Evolutionary conservation across 2,888 invertebrate genomes (phyloP).

Genomic region (Yponomeuta evonymella): DNA sequence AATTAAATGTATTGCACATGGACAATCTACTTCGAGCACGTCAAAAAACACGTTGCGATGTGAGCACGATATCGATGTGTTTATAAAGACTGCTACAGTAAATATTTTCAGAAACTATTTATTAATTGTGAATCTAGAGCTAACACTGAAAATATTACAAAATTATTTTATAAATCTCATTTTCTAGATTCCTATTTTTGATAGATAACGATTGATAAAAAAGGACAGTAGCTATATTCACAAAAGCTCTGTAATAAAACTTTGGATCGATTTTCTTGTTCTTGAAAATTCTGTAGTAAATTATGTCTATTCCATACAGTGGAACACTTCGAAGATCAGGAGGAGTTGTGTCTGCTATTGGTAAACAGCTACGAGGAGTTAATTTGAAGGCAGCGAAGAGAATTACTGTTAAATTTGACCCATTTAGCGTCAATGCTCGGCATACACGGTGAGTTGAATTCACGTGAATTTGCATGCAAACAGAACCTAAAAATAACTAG

Average conservation of each 20-base stretch:
- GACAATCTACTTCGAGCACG: not conserved
- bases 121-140: no score
- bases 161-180: not conserved
- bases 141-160: no score
- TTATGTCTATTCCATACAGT: constrained; percentile 85
- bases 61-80: not conserved
- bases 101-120: not conserved
- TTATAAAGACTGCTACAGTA: not conserved
- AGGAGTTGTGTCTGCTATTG: constrained; percentile 83
- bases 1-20: not conserved
- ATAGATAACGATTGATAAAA: not conserved
- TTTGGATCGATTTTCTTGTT: constrained; percentile 31
- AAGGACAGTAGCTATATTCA: not conserved
- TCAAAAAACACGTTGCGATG: not conserved
- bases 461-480: not conserved
- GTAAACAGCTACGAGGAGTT: constrained; percentile 81
- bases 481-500: not conserved
- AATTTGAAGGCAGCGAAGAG: constrained; percentile 87
- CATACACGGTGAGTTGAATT: constrained; percentile 71
- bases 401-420: constrained; percentile 88
- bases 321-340: constrained; percentile 80
- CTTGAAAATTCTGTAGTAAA: constrained; percentile 34
- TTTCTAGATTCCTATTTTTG: not conserved
- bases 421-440: constrained; percentile 83
- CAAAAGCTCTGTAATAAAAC: constrained; percentile 2